Base-by-base conservation (phyloP, 1,140 invertebrate genomes). In the Papilio polytes region DNA sequence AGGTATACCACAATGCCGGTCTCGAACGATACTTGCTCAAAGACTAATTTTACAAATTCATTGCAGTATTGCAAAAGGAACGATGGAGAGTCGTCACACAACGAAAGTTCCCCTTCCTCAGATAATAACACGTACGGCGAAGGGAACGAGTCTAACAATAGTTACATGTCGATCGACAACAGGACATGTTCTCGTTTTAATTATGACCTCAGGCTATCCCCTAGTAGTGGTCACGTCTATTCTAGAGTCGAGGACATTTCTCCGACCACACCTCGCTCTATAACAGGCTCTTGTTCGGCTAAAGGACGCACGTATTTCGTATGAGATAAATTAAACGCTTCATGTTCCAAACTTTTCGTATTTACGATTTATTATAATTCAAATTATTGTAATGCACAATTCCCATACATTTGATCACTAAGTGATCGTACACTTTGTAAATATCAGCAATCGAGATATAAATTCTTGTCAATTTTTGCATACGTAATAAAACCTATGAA, bases 121-220 rank as follows among this genome's bases (percentile, higher is more conserved):
- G 94, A 95, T 80, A 90, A 90, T 85, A 94, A 93, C 86, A 92
- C 91, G 86, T 95, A 93, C 86, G 92, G 92, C 78, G 94, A 95
- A 90, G 92, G 92, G 85, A 93, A 94, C 86, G 90, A 94, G 89
- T 95, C 94, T 82, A 95, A 95, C 91, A 95, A 95, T 93, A 95
- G 92, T 90, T 95, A 95, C 87, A 94, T 95, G 92, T 95, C 94
- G 82, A 95, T 95, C 85, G 94, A 95, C 85, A 94, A 94, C 87
- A 91, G 91, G 84, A 90, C 92, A 87, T 94, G 92, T 91, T 87
- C 92, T 86, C 94, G 94, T 85, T 94, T 94, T 94, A 95, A 95
- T 95, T 95, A 94, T 91, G 94, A 95, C 92, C 91, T 95, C 78
- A 89, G 92, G 92, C 90, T 93, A 79, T 92, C 92, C 85, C 94